These are phyloP conservation scores for Orchesellides sinensis DNA, from an alignment of 2,888 invertebrate species.

Conservation along the genomic window DNA sequence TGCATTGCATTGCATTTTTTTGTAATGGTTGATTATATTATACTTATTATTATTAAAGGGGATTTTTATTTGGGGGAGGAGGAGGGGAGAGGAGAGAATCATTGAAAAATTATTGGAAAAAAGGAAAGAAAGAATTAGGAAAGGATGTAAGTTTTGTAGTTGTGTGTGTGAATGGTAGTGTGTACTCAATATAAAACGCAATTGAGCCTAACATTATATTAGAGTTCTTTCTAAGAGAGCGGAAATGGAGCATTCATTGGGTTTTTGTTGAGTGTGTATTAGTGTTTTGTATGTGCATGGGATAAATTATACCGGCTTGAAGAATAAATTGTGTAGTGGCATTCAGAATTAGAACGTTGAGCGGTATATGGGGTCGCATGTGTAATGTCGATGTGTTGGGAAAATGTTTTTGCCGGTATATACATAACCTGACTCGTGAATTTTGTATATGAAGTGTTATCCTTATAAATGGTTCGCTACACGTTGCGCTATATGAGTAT, in stretches of 20 bases:
- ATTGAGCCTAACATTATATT: constrained; percentile 68
- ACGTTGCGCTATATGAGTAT: not conserved
- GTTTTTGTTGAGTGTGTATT: not conserved
- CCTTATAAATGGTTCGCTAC: not conserved
- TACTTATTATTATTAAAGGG: no score
- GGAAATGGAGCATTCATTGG: constrained; percentile 67
- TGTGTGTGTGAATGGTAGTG: no score
- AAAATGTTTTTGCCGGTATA: constrained; percentile 61
- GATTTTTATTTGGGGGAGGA: no score
- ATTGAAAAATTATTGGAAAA: no score
- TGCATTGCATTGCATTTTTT: not conserved
- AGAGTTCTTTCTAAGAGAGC: no score
- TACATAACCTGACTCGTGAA: constrained; percentile 32
- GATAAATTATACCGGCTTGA: constrained; percentile 53
- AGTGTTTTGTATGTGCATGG: constrained; percentile 53
- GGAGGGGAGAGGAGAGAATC: constrained; percentile 37
- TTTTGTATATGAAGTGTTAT: not conserved
- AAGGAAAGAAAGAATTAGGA: no score
- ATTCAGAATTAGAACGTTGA: not conserved
- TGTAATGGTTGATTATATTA: not conserved
- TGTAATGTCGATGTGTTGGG: not conserved
- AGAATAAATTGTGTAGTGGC: not conserved
- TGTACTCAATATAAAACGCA: constrained; percentile 63
- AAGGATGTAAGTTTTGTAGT: constrained; percentile 68
- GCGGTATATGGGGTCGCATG: not conserved